Evolutionary conservation across 2,797 vertebrate genomes (phyloP), one percentile per base, ranked within the genome.

Genomic region (Nasua narica): DNA sequence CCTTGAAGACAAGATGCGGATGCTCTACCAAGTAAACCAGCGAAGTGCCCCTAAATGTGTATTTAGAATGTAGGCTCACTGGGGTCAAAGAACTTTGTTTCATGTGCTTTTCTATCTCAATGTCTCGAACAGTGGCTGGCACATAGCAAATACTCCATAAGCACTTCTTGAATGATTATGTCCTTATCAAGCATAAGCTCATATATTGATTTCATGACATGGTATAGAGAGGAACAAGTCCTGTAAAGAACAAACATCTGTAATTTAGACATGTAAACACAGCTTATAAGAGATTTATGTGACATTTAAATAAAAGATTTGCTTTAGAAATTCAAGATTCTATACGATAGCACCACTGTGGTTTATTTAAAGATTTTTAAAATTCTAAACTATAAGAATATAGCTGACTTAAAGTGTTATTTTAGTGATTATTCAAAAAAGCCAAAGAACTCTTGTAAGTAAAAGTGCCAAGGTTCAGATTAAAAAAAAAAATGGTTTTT

Each of bases 241-340:
- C 1, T 54, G 0, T 19, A 67, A 90, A 91, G 54, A 84, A 40
- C 35, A 91, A n/a, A 37, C 58, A 86, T 37, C 77, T 97, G 9
- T 85, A 32, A 35, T 90, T 48, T 95, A 58, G 60, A 46, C 58
- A 40, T 81, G 83, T 74, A 91, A 91, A 91, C 40, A 8, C 77
- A 91, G 58, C 58, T 56, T 90, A 6, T 23, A n/a, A 37, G 11
- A 81, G 67, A 95, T 52, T 9, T 46, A 18, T 84, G 15, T 92
- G n/a, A 86, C 13, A 83, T 97, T 94, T 94, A 95, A 94, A 79
- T 93, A 72, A 96, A 97, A 65, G 5, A 60, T 56, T 14, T 87
- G 19, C 74, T 97, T 95, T 95, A 70, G 54, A 90, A 95, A 96
- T 56, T 4, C 32, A 84, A 2, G 25, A 94, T 98, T 82, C 43